These are phyloP conservation scores for Aphidoletes aphidimyza DNA, from an alignment of 2,888 invertebrate species.

Conservation along the genomic window DNA sequence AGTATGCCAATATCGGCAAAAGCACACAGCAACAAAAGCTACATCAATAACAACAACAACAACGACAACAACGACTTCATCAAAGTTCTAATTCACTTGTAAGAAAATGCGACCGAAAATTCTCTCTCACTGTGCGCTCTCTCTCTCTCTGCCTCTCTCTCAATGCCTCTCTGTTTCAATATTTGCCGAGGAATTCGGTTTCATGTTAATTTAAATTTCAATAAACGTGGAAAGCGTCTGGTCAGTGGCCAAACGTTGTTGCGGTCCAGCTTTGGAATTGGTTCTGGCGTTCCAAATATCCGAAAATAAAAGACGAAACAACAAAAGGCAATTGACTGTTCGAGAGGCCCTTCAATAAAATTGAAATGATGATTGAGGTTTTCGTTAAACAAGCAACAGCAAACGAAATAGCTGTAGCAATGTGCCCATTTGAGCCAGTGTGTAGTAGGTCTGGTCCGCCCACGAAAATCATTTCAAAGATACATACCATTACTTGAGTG, in stretches of 20 bases:
- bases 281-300: not conserved
- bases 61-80: not conserved
- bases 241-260: not conserved
- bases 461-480: no score
- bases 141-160: no score
- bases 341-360: conserved; percentile 25
- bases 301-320: not conserved
- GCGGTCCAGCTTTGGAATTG: not conserved
- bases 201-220: conserved; percentile 49
- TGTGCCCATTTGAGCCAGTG: no score
- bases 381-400: not conserved
- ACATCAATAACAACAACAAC: no score
- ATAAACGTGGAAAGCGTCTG: conserved; percentile 30
- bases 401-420: not conserved
- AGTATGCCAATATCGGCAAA: not conserved
- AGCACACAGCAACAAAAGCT: no score
- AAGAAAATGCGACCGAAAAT: not conserved
- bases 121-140: not conserved
- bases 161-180: not conserved
- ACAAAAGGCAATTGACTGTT: conserved; percentile 46
- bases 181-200: not conserved
- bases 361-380: conserved; percentile 41
- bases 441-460: no score
- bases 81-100: not conserved
- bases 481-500: conserved; percentile 39